phyloP scores from a whole-genome alignment of 1,140 invertebrate genomes.

The Apis mellifera region DNA sequence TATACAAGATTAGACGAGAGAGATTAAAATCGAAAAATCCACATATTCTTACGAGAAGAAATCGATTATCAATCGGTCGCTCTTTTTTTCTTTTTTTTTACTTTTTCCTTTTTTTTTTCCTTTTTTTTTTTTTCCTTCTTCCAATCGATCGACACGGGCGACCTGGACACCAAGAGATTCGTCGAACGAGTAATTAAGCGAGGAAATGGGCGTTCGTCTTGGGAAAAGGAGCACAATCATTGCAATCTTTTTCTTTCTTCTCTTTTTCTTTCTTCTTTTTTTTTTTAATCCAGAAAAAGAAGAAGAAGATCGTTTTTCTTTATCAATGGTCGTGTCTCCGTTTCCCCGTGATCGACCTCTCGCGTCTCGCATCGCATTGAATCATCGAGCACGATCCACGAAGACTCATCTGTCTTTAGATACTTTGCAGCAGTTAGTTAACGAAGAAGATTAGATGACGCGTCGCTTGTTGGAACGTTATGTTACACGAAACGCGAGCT shows the following conservation, averaged over 20 bases:
- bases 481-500: slow-evolving; percentile 26
- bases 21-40: slow-evolving; percentile 64
- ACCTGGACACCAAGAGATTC: slow-evolving; percentile 3
- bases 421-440: slow-evolving; percentile 16
- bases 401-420: slow-evolving; percentile 17
- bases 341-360: neutral
- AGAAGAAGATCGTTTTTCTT: slow-evolving; percentile 20
- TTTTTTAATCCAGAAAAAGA: slow-evolving; percentile 2
- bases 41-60: slow-evolving; percentile 56
- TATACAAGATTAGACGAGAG: slow-evolving; percentile 54
- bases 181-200: neutral
- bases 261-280: neutral
- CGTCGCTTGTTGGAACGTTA: slow-evolving; percentile 19
- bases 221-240: neutral
- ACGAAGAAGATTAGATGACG: slow-evolving; percentile 29
- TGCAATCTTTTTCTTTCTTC: too few relatives aligned
- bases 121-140: too few relatives aligned
- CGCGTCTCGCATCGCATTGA: neutral
- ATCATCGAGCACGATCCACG: neutral
- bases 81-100: neutral
- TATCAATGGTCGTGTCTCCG: neutral
- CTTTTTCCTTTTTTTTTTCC: neutral
- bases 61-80: slow-evolving; percentile 42
- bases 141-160: slow-evolving; percentile 17
- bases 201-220: neutral